A percentile compares a stretch with the other conserved stretches of the same genome.
Evolutionary conservation across 1,140 invertebrate genomes (phyloP).

Genomic region (Yoshiicerus persimilis): DNA sequence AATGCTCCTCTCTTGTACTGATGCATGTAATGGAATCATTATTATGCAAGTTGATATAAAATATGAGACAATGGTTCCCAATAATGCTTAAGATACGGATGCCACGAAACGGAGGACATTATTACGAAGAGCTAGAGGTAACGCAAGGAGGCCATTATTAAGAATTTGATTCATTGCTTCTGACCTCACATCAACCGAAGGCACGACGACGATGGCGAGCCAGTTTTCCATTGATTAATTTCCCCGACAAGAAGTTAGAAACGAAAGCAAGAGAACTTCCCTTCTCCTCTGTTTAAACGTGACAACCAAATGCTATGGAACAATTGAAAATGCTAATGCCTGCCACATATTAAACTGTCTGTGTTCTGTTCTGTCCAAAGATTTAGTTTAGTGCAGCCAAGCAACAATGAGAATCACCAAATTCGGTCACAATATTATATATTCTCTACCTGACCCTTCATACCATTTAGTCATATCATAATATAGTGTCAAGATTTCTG

Average conservation of each 20-base stretch:
- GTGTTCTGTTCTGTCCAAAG: background rate
- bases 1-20: no score
- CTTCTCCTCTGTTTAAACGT: background rate
- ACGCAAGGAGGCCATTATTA: slow-evolving; percentile 20
- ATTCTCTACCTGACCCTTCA: background rate
- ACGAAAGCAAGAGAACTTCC: background rate
- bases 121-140: background rate
- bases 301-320: background rate
- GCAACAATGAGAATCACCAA: background rate
- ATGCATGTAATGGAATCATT: no score
- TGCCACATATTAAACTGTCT: background rate
- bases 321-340: background rate
- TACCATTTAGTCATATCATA: no score
- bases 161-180: slow-evolving; percentile 23
- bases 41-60: no score
- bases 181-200: background rate
- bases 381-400: background rate
- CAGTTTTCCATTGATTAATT: slow-evolving; percentile 22
- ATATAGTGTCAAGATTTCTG: no score
- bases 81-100: background rate
- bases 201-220: background rate
- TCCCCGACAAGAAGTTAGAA: background rate
- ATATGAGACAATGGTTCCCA: background rate
- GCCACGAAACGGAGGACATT: background rate
- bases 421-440: background rate